Base-by-base conservation (phyloP, 2,113 vertebrate species). In the Vulpes vulpes region DNA sequence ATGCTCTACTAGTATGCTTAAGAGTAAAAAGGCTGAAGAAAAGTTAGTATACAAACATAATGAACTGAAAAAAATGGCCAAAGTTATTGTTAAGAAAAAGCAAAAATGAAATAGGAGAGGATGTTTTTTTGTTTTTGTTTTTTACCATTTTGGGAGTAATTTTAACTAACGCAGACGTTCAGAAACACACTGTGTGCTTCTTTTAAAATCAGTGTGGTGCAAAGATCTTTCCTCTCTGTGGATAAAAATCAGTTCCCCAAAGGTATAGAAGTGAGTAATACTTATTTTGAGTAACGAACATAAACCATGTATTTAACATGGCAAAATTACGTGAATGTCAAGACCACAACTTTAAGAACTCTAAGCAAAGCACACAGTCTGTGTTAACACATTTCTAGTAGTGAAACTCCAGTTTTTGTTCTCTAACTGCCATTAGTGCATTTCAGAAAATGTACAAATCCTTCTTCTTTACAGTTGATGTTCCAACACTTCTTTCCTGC, bases 221-320 rank as follows among this genome's bases (percentile, higher is more conserved):
- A 95, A 97, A 94, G 84, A 83, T 91, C 96, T 97, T 59, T 79
- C 95, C 97, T 93, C 91, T 95, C 83, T 98, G 97, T 97, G 97
- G 97, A 90, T 97, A 97, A 98, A 98, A 98, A 96, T 84, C 88
- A 93, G 53, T 97, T 97, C 38, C 97, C 97, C 96, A 96, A 98
- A 97, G 97, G 92, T 97, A 98, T 98, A 95, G 91, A 98, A 94
- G 89, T 97, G 99, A 99, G 99, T 98, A 51, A 97, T 97, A 97
- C 99, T 99, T 99, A 99, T 99, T 99, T 98, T 98, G 97, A 73
- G 98, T 97, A 97, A 98, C 98, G 98, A 43, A 43, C 98, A 99
- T 95, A 99, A 97, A 98, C 99, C 99, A 99, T 99, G 99, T 82
- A 97, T 98, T 97, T 98, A 99, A 99, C 98, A 99, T 83, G 59